phyloP scores from a whole-genome alignment of 2,797 vertebrate species.

The Megalops cyprinoides region DNA sequence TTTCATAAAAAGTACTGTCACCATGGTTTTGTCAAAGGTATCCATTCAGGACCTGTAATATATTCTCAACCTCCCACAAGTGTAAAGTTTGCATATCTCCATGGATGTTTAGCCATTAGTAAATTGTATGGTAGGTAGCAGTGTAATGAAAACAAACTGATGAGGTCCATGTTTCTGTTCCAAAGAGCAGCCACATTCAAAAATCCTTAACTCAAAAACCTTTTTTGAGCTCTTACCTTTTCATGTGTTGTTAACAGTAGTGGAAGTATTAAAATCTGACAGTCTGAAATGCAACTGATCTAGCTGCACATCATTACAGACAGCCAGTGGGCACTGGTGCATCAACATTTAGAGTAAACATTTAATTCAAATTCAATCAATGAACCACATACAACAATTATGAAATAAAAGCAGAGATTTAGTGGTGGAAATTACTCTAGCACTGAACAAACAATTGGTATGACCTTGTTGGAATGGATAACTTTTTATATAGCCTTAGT shows the following conservation, averaged over 20 bases:
- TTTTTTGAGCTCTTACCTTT: background rate
- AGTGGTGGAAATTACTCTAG: background rate
- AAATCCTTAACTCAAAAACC: background rate
- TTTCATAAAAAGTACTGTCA: background rate
- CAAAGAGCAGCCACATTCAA: background rate
- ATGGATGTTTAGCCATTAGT: background rate
- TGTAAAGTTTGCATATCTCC: background rate
- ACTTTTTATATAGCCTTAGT: background rate
- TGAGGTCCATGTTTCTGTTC: background rate
- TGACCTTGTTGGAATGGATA: background rate
- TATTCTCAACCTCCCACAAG: background rate
- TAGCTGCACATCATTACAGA: background rate
- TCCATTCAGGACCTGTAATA: background rate
- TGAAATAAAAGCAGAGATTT: background rate
- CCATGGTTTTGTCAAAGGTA: no score
- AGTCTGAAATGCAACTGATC: background rate
- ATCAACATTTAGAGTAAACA: background rate
- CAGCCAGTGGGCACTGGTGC: background rate
- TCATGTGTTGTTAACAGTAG: background rate
- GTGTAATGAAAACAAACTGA: background rate
- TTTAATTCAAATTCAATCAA: background rate
- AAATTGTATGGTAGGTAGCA: no score
- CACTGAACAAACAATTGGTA: background rate
- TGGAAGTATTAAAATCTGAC: background rate
- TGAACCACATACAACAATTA: background rate